Percentiles rank a stretch among this genome's conserved stretches.
Evolutionary conservation across 2,113 vertebrate species (phyloP).

Genomic region (Anseranas semipalmata): DNA sequence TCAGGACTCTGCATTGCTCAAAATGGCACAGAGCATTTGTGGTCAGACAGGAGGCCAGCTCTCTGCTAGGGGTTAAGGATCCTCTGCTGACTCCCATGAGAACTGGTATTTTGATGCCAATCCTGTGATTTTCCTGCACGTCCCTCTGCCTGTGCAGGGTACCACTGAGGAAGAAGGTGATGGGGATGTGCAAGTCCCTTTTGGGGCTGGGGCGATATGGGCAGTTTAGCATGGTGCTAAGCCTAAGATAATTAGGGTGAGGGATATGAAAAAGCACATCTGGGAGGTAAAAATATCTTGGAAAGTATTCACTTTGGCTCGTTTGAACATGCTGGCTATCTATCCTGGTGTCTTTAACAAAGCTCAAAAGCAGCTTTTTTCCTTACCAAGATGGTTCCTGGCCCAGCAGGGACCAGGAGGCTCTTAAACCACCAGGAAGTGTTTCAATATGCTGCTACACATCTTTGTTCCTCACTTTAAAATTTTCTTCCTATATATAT

Average conservation of each 20-base stretch:
- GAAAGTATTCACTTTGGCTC: not conserved
- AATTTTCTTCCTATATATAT: not conserved
- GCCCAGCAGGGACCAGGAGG: not conserved
- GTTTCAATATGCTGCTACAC: not conserved
- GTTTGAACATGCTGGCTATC: not conserved
- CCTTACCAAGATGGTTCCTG: not conserved
- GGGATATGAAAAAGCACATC: not conserved
- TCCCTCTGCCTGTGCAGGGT: not conserved
- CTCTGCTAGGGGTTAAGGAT: not conserved
- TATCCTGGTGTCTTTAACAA: not conserved
- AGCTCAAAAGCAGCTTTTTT: not conserved
- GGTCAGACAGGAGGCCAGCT: not conserved
- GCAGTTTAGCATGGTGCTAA: not conserved
- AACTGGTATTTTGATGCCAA: not conserved
- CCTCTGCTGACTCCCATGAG: not conserved
- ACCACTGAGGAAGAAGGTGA: not conserved
- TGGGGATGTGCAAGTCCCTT: not conserved
- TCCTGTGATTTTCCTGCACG: not conserved
- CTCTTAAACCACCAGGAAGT: not conserved
- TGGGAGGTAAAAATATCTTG: not conserved
- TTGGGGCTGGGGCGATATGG: too few species aligned
- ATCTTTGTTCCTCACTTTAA: not conserved
- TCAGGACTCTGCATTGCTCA: not conserved
- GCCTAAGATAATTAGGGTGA: not conserved
- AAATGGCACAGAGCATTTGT: not conserved